Base-by-base conservation (phyloP, 2,888 invertebrate species). In the Mylabris sibirica region DNA sequence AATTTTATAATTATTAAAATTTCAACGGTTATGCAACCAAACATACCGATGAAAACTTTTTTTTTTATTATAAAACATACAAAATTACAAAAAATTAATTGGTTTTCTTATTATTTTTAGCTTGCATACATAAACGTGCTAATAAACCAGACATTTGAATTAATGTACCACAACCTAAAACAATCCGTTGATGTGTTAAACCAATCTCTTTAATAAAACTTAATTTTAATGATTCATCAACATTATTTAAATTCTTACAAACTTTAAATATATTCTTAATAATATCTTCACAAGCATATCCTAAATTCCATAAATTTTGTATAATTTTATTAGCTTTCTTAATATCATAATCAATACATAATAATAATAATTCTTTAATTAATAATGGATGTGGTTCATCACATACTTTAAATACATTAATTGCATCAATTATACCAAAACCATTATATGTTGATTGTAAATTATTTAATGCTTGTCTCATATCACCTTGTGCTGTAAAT, bases 401-500 rank as follows among this genome's bases (percentile, higher is more conserved):
- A 84, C 99, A 99, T 11, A 99, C 98, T 89, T 97, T 98, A 84
- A 98, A 99, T 22, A 99, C 99, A 87, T 98, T 96, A 75, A 94
- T 93, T 63, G 94, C 91, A 75, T 92, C 95, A n/a, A 99, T 93
- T 79, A 92, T 91, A 0, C 92, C 93, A 85, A 97, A 98, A 9
- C 96, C 97, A 83, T 97, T 96, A 63, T 92, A 92, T 0, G 97
- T 97, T 0, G 97, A 96, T 85, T 99, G 99, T 65, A 99, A 86
- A 87, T 99, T 99, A 86, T 99, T 99, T 60, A 99, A 87, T 0
- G 94, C 99, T 81, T 99, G 97, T 77, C 99, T 89, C 94, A 99
- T 94, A 85, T 99, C 99, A 0, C 99, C 99, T 86, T 99, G 98
- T 0, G 99, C 96, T 0, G 99, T 99, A 85, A 98, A 99, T 34